Conservation (phyloP, 2,888 invertebrate species). For the Beris chalybata region DNA sequence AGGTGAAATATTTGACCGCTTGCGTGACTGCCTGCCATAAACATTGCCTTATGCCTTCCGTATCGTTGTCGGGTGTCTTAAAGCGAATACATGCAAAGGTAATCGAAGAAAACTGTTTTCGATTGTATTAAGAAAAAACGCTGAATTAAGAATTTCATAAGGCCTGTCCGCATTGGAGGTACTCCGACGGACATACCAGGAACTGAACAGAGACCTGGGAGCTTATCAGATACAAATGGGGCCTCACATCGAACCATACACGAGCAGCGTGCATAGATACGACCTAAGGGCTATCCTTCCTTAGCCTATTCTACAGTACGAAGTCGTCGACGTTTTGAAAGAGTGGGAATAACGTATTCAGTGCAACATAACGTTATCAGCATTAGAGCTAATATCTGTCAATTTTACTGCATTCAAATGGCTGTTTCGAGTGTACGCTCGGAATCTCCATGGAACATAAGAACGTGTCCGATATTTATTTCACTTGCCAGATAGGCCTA, state of each 20-base stretch:
- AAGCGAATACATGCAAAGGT: neutral
- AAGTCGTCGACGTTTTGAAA: constrained; percentile 22
- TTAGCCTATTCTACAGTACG: constrained; percentile 11
- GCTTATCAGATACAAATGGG: constrained; percentile 27
- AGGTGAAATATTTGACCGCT: constrained; percentile 35
- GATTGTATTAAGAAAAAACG: neutral
- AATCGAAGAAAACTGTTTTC: constrained; percentile 25
- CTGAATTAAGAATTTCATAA: constrained; percentile 9
- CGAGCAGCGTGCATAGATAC: constrained; percentile 23
- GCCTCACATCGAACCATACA: constrained; percentile 10
- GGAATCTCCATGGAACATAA: constrained; percentile 14
- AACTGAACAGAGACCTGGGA: neutral
- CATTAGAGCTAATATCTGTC: constrained; percentile 39
- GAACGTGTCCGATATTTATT: constrained; percentile 15
- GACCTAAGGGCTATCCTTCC: constrained; percentile 2
- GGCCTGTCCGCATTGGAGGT: neutral
- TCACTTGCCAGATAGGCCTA: constrained; percentile 22
- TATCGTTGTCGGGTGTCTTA: constrained; percentile 3
- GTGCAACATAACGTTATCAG: constrained; percentile 29
- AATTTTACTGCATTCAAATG: constrained; percentile 37
- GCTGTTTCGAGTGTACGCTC: constrained; percentile 29
- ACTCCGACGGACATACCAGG: constrained; percentile 17
- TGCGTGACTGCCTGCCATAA: constrained; percentile 33
- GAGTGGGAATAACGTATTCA: constrained; percentile 16
- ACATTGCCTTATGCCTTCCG: constrained; percentile 25